Conservation (phyloP, 35 echinoderm and acorn worm genomes). For the Ptychodera flava region DNA sequence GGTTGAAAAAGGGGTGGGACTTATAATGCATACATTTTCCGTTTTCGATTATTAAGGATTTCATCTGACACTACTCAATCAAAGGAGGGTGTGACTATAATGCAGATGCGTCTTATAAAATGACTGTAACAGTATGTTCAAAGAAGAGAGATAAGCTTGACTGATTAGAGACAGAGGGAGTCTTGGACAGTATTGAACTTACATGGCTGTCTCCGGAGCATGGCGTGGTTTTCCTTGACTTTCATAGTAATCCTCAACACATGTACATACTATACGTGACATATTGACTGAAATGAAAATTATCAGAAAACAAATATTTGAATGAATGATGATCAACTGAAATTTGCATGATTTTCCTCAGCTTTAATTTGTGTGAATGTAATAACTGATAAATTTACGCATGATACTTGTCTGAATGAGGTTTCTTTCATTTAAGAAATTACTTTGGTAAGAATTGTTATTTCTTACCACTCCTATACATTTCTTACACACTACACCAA, state of each 20-base stretch:
- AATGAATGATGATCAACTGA: background rate
- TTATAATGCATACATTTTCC: no score
- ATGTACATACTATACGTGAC: conserved; percentile 58
- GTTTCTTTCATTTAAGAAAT: background rate
- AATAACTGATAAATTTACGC: background rate
- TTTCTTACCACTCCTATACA: no score
- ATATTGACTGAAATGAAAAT: conserved; percentile 37
- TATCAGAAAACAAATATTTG: background rate
- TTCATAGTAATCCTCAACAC: conserved; percentile 79
- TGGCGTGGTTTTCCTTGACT: conserved; percentile 55
- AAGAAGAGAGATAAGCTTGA: no score
- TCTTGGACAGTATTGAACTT: conserved; percentile 35
- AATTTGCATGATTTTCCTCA: background rate
- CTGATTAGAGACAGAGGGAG: no score
- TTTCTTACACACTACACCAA: no score
- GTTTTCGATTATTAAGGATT: no score
- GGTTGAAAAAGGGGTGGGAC: no score
- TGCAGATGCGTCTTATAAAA: no score
- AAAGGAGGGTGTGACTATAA: no score
- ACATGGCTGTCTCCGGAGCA: conserved; percentile 51
- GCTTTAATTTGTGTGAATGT: background rate
- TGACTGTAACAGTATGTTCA: no score
- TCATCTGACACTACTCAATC: no score
- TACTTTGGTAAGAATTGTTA: background rate
- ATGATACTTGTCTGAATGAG: background rate